phyloP scores from a whole-genome alignment of 1,140 invertebrate genomes.

The Macrostomum lignano region DNA sequence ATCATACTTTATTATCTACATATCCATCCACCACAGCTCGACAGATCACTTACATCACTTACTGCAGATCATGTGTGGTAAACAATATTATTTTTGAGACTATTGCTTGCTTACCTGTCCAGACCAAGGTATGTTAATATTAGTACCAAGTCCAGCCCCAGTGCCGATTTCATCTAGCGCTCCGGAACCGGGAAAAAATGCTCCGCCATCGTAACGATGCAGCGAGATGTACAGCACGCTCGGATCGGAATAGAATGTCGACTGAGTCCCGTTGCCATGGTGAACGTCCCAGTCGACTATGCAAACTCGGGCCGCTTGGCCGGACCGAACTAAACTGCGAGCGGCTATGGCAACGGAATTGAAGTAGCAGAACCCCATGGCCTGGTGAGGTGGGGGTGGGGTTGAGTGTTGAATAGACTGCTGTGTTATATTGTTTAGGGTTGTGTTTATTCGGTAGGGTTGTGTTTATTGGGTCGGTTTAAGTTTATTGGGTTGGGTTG shows the following conservation, averaged over 20 bases:
- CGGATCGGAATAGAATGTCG: constrained; percentile 84
- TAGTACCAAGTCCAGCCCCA: constrained; percentile 66
- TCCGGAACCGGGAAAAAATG: constrained; percentile 94
- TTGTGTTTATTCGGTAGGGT: no score
- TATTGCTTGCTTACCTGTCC: constrained; percentile 56
- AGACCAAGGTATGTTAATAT: constrained; percentile 84
- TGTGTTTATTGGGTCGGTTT: no score
- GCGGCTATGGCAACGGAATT: constrained; percentile 94
- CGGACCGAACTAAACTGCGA: constrained; percentile 22
- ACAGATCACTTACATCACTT: no score
- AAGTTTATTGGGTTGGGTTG: no score
- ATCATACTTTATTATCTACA: no score
- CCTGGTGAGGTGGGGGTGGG: constrained; percentile 59
- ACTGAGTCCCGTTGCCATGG: constrained; percentile 94
- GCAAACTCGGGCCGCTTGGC: constrained; percentile 51
- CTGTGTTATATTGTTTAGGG: no score
- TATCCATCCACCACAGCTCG: no score
- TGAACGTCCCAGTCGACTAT: constrained; percentile 98
- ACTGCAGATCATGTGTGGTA: no score
- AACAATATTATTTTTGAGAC: no score
- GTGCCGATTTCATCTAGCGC: constrained; percentile 59
- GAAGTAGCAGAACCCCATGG: constrained; percentile 98
- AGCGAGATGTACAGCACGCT: constrained; percentile 78
- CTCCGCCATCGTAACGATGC: constrained; percentile 93
- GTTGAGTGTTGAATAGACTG: no score